phyloP scores from a whole-genome alignment of 1,140 invertebrate species.

The Drosophila varians region DNA sequence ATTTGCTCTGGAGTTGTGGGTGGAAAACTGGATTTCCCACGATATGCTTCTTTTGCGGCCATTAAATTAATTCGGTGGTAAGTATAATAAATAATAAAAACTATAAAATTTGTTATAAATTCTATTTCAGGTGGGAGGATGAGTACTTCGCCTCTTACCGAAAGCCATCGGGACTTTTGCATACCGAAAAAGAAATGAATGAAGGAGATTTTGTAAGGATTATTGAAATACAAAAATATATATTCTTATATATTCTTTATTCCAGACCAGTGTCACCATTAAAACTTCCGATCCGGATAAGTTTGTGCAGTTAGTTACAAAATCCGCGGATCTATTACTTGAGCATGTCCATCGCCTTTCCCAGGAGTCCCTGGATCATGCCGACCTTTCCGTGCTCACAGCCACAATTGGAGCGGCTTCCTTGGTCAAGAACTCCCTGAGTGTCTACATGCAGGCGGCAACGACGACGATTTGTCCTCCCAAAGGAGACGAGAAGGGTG shows the following conservation, averaged over 20 bases:
- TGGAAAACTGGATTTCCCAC: slow-evolving; percentile 90
- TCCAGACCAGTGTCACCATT: slow-evolving; percentile 85
- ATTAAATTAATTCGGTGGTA: slow-evolving; percentile 91
- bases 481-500: slow-evolving; percentile 81
- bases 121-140: slow-evolving; percentile 72
- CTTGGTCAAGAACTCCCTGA: slow-evolving; percentile 89
- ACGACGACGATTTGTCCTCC: slow-evolving; percentile 78
- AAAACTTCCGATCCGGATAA: slow-evolving; percentile 89
- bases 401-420: slow-evolving; percentile 91
- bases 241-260: background rate
- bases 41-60: slow-evolving; percentile 91
- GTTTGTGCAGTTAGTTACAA: slow-evolving; percentile 88
- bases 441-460: slow-evolving; percentile 86
- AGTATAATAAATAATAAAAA: slow-evolving; percentile 66
- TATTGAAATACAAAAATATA: background rate
- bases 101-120: background rate
- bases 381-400: slow-evolving; percentile 90
- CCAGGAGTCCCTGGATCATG: slow-evolving; percentile 92
- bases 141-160: slow-evolving; percentile 84
- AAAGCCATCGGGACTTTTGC: slow-evolving; percentile 84
- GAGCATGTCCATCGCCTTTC: slow-evolving; percentile 91
- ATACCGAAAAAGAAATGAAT: slow-evolving; percentile 72
- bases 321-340: slow-evolving; percentile 87
- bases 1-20: slow-evolving; percentile 90
- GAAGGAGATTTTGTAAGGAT: slow-evolving; percentile 71